Base-by-base conservation (phyloP, 2,113 vertebrate species). In the Promerops cafer region DNA sequence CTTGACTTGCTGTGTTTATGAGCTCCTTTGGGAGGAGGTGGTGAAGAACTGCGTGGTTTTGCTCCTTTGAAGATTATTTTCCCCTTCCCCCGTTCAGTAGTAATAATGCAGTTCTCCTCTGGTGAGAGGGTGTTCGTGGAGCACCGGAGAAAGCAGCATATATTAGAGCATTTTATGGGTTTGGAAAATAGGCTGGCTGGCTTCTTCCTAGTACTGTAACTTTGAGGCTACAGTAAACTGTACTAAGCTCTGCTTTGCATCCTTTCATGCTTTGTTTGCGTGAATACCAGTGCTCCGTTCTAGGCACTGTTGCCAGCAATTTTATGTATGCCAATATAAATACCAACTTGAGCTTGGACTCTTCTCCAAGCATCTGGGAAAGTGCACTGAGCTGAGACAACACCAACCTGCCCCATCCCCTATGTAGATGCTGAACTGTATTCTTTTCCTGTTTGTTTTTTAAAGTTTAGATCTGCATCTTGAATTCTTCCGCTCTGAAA, bases 211-310 rank as follows among this genome's bases (percentile, higher is more conserved):
- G 85, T 93, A 94, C 94, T 97, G 92, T 96, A 96, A 97, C 66
- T 75, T 87, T 31, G 74, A 95, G 94, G 94, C 87, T 96, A 63
- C 91, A 92, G 96, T 85, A 77, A 94, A 82, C 89, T 97, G 77
- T 94, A 77, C 89, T 94, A 92, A 97, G 93, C 93, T 97, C 93
- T 96, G 92, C 93, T 96, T 96, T 95, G 93, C 95, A 92, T 96
- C 91, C 61, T 96, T 87, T 87, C 95, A 90, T 94, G 96, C 96
- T 94, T 96, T 59, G 52, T 97, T 97, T 96, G 90, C 30, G 28
- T 94, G 91, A 93, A 59, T 89, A 95, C 90, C 96, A 93, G 89
- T 97, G 96, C 87, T 92, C 52, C 75, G 90, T 94, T 90, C 89
- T 96, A 61, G 33, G 89, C 95, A 82, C 93, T 96, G 80, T 76